Base-by-base conservation (phyloP, 2,797 vertebrate genomes). In the Leptatherina wallacei region DNA sequence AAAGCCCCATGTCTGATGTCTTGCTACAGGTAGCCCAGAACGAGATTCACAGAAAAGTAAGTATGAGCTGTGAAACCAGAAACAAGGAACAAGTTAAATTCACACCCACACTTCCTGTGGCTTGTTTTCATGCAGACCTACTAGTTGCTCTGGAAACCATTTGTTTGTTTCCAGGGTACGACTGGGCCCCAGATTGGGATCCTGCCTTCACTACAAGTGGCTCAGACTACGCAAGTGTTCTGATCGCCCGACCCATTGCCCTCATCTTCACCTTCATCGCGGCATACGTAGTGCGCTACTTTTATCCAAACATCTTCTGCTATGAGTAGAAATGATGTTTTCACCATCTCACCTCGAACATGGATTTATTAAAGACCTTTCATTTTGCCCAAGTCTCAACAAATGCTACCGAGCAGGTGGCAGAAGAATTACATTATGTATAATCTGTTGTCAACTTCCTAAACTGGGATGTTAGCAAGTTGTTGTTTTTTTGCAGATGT, bases 41-140 rank as follows among this genome's bases (percentile, higher is more conserved):
- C 84, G 91, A 57, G 95, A 96, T 16, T 42, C 77, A 42, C 40
- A 0, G 32, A 80, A 16, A 77, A 72, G 91, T 93, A 83, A 80
- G 87, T 80, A 3, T 44, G 6, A 58, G 30, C 4, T 27, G 3
- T 24, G 8, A 42, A 55, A 11, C 4, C 1, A 14, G 14, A 38
- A 42, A 36, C 10, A n/a, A n/a, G n/a, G 30, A 32, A 32, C 2
- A 6, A 38, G 11, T 62, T 10, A 56, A 55, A 55, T 6, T 18
- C 5, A 5, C 5, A 33, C 14, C 0, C 13, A 24, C 47, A 35
- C 8, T 40, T n/a, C 27, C 32, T 51, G 29, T n/a, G 0, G 33
- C 7, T 0, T 33, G 14, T 32, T 6, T 7, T 55, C 13, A 29
- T 14, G 12, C 6, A 29, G 4, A 55, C 14, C 27, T 24, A 12